These are phyloP conservation scores for Temnothorax nylanderi DNA, from an alignment of 1,140 invertebrate species.

Conservation along the genomic window DNA sequence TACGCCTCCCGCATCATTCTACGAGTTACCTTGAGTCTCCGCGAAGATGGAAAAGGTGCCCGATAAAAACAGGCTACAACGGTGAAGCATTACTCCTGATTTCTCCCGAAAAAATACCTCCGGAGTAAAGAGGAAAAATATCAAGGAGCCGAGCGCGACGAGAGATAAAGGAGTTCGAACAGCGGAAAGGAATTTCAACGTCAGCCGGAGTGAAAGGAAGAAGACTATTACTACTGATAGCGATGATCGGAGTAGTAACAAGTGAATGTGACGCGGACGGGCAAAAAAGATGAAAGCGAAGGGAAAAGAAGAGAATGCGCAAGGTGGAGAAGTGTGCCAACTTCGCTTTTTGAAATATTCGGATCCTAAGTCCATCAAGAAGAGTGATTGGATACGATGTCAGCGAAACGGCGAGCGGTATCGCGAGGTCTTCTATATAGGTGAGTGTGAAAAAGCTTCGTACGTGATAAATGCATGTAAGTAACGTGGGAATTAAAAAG, in stretches of 20 bases:
- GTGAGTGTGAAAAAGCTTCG: background rate
- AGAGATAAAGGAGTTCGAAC: conserved; percentile 46
- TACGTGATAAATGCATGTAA: background rate
- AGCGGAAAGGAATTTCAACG: conserved; percentile 39
- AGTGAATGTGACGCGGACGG: conserved; percentile 46
- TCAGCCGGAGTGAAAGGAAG: conserved; percentile 46
- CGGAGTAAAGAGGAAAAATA: conserved; percentile 27
- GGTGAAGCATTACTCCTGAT: conserved; percentile 36
- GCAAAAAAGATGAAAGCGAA: conserved; percentile 34
- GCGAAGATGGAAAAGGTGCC: conserved; percentile 10
- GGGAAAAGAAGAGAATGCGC: conserved; percentile 6
- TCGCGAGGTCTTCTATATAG: background rate
- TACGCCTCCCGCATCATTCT: background rate
- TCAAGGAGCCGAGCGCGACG: conserved; percentile 11
- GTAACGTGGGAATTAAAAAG: background rate
- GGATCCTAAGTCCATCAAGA: conserved; percentile 16
- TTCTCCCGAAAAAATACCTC: conserved; percentile 39
- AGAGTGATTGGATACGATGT: conserved; percentile 2
- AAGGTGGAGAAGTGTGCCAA: background rate
- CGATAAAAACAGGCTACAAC: conserved; percentile 4
- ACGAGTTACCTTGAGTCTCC: conserved; percentile 4
- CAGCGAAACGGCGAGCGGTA: background rate
- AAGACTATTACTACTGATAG: conserved; percentile 46
- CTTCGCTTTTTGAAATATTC: conserved; percentile 47
- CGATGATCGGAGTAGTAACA: conserved; percentile 49